Evolutionary conservation across 2,113 vertebrate species (phyloP), one percentile per base, ranked within the genome.

Genomic region (Helogale parvula): DNA sequence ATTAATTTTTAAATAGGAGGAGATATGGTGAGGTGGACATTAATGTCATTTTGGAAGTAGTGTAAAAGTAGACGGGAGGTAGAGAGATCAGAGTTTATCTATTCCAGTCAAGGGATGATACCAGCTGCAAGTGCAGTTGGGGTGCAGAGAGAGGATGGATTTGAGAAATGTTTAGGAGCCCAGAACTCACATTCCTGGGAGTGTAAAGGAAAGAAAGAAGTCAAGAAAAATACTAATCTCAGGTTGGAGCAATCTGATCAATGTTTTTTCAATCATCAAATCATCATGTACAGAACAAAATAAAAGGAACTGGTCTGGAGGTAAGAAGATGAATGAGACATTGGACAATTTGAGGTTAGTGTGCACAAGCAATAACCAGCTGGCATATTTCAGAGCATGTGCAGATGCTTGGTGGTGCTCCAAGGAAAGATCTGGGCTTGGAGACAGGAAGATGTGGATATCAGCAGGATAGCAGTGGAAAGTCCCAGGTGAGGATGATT

Each of bases 401-500:
- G n/a, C 17, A 27, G 31, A 38, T 50, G 10, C 31, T 29, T 68
- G 21, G 19, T 81, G 80, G 14, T 31, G 41, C 25, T 69, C 29
- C 41, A 5, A 14, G 3, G 52, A 63, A 63, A 50, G 52, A 35
- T 14, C 60, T 63, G 52, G 35, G 31, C 69, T 74, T 50, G 21
- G 45, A 45, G 33, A 63, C 15, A 38, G 0, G 15, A 7, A 45
- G 12, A 63, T 38, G 10, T 27, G 50, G 35, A 69, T 35, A 84
- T 23, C 2, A 63, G 29, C 25, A 54, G 69, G 52, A 47, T 41
- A n/a, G 31, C 0, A 0, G 6, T 41, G 45, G 1, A 63, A 38
- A 91, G 25, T 7, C 35, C 25, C 11, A n/a, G 38, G 50, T 16
- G 45, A 69, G 45, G 15, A 38, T 21, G 12, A 19, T 50, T 8